Evolutionary conservation across 2,113 vertebrate species (phyloP).

Genomic region (Anarhynchus alexandrinus): DNA sequence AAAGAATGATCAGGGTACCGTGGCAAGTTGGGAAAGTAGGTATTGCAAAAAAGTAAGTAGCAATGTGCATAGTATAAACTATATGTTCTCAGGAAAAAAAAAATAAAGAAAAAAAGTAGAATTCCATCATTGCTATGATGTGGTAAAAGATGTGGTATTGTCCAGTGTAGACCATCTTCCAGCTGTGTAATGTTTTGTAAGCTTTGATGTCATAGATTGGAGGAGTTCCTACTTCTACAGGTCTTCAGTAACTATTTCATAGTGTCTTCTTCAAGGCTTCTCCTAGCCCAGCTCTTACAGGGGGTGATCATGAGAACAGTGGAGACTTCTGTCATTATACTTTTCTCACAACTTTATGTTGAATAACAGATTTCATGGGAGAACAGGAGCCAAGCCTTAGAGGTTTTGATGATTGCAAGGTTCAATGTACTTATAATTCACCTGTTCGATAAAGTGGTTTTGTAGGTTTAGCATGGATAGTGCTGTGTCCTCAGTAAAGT

Average conservation of each 20-base stretch:
- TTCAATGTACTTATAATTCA: not conserved
- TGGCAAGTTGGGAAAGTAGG: not conserved
- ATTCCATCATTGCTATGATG: not conserved
- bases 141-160: not conserved
- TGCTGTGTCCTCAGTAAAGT: not conserved
- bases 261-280: not conserved
- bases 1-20: not conserved
- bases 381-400: not conserved
- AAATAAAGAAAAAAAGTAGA: not conserved
- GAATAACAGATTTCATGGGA: not conserved
- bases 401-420: not conserved
- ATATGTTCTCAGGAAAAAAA: not conserved
- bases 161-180: not conserved
- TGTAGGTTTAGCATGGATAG: not conserved
- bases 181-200: not conserved
- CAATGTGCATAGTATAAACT: not conserved
- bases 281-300: not conserved
- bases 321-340: not conserved
- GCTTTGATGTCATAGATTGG: not conserved
- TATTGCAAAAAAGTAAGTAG: not conserved
- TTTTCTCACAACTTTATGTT: not conserved
- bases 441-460: not conserved
- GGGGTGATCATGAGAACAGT: not conserved
- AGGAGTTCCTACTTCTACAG: not conserved
- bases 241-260: not conserved